phyloP scores from a whole-genome alignment of 1,140 invertebrate genomes.

The Halictus rubicundus region DNA sequence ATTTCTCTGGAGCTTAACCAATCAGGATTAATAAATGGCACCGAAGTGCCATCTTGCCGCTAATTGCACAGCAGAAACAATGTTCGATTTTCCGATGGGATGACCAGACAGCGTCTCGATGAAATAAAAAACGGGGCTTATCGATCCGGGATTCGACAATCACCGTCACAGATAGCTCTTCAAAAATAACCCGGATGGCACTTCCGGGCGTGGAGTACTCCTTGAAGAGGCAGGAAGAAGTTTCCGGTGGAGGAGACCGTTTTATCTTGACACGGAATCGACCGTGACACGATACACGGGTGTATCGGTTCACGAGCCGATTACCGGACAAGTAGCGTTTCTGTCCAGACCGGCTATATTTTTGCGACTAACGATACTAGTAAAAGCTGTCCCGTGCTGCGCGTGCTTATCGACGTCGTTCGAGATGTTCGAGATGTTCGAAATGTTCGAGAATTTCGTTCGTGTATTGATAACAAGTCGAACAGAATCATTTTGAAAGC shows the following conservation, averaged over 20 bases:
- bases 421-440: too few species aligned
- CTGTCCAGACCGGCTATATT: background rate
- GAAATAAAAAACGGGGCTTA: background rate
- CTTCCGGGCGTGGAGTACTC: background rate
- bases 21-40: too few species aligned
- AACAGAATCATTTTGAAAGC: too few species aligned
- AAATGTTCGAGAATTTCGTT: too few species aligned
- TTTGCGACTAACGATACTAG: background rate
- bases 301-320: background rate
- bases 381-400: background rate
- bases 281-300: background rate
- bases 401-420: background rate
- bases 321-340: background rate
- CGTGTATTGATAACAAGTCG: too few species aligned
- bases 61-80: too few species aligned
- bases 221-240: background rate
- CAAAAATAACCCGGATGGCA: background rate
- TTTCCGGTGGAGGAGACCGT: background rate
- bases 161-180: background rate
- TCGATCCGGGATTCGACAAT: background rate
- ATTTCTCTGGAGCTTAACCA: too few species aligned
- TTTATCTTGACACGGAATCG: conserved; percentile 8
- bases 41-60: too few species aligned
- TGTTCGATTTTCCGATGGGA: too few species aligned
- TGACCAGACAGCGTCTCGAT: too few species aligned